Conservation (phyloP, 2,797 vertebrate genomes). For the Thripadectes ignobilis region DNA sequence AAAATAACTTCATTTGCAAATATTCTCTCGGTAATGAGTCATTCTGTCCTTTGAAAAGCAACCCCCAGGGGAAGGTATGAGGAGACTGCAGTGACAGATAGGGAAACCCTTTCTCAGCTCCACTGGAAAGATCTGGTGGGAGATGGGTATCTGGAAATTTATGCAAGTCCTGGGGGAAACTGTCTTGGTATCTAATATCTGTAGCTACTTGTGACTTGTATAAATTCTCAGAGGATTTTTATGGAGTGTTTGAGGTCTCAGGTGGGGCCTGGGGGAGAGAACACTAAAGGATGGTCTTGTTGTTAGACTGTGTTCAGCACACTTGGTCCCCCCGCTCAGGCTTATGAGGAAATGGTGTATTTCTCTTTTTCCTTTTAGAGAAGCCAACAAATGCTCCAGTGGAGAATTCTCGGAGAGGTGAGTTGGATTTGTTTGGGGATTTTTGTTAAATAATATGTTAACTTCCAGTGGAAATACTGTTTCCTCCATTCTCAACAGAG, state of each 20-base stretch:
- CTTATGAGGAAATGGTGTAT: neutral
- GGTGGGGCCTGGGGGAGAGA: neutral
- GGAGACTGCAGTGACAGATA: neutral
- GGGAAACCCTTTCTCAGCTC: neutral
- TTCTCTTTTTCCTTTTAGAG: slow-evolving; percentile 53
- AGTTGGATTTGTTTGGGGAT: neutral
- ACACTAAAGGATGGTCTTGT: neutral
- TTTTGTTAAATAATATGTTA: neutral
- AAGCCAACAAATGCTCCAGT: slow-evolving; percentile 44
- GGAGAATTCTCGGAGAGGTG: slow-evolving; percentile 54
- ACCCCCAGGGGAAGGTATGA: fast-evolving
- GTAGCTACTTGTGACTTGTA: neutral
- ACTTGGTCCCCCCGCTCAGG: neutral
- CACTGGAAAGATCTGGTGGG: neutral
- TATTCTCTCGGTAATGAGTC: slow-evolving; percentile 84
- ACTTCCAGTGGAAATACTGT: neutral
- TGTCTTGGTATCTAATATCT: neutral
- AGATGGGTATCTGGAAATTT: neutral
- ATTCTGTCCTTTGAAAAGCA: neutral
- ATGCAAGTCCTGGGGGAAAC: neutral
- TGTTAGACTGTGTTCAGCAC: neutral
- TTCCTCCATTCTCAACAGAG: neutral
- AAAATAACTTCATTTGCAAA: slow-evolving; percentile 98
- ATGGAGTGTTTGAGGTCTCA: neutral
- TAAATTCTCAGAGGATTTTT: neutral